Conservation (phyloP, 2,797 vertebrate genomes). For the Hylomyscus alleni region DNA sequence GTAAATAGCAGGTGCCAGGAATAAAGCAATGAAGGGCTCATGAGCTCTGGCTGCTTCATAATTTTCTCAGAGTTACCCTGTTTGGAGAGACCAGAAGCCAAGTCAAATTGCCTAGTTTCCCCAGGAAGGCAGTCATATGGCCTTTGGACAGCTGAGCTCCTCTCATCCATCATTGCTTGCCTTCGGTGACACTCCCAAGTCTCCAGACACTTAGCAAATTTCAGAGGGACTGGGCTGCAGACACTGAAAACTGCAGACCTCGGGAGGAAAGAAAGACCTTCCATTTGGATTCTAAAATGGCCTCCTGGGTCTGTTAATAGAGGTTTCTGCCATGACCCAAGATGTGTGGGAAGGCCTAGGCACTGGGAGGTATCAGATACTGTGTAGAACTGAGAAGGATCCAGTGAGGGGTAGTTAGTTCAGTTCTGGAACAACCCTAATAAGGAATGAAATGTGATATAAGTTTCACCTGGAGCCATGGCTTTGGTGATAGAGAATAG, state of each 20-base stretch:
- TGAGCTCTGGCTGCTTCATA: constrained; percentile 62
- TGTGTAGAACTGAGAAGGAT: constrained; percentile 32
- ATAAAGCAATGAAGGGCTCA: not conserved
- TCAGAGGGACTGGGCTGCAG: constrained; percentile 57
- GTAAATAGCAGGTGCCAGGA: constrained; percentile 41
- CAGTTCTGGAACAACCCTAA: not conserved
- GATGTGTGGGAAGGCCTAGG: not conserved
- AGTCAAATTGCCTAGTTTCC: constrained; percentile 68
- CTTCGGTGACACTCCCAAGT: constrained; percentile 71
- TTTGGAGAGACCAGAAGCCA: constrained; percentile 68
- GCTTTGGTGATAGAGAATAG: not conserved
- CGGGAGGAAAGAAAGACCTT: constrained; percentile 49
- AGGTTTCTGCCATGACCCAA: constrained; percentile 4
- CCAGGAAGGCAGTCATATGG: constrained; percentile 63
- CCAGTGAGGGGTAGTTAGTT: not conserved
- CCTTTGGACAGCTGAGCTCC: constrained; percentile 61
- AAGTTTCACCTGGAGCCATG: not conserved
- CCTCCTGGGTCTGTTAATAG: not conserved
- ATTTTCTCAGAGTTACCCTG: constrained; percentile 66
- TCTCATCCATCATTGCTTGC: constrained; percentile 76
- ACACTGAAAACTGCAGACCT: constrained; percentile 50
- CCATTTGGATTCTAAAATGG: constrained; percentile 64
- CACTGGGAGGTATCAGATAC: not conserved
- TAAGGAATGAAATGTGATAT: not conserved
- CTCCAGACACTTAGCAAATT: constrained; percentile 76